Evolutionary conservation across 2,888 invertebrate species (phyloP).

Genomic region (Toxonevra muliebris): DNA sequence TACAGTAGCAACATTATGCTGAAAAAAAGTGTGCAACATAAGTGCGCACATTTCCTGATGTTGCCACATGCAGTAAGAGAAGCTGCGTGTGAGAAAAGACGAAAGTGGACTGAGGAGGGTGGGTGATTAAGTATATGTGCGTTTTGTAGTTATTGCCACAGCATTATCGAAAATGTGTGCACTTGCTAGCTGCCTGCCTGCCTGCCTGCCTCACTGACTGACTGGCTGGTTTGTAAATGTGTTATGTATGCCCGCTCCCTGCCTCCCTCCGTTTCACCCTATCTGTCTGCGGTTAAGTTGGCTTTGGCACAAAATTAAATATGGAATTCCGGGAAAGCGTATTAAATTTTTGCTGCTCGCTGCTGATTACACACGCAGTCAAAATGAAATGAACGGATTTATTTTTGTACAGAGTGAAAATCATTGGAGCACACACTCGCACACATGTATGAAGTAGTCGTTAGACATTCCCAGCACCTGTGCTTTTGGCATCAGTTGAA

Average conservation of each 20-base stretch:
- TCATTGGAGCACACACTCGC: not conserved
- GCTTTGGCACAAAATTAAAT: slow-evolving; percentile 30
- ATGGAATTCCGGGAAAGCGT: slow-evolving; percentile 24
- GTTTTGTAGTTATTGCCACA: slow-evolving; percentile 7
- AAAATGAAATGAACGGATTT: slow-evolving; percentile 5
- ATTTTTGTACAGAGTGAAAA: slow-evolving; percentile 4
- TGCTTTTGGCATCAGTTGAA: not conserved
- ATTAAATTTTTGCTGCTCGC: slow-evolving; percentile 6
- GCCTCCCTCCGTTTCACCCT: too few relatives aligned
- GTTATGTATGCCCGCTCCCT: too few relatives aligned
- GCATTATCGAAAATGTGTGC: not conserved
- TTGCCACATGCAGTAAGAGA: not conserved
- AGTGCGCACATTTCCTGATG: slow-evolving; percentile 3
- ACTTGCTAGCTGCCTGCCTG: too few relatives aligned
- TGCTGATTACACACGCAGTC: not conserved
- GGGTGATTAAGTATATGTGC: not conserved
- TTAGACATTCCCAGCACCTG: not conserved
- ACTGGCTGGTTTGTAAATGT: too few relatives aligned
- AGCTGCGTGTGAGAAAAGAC: too few relatives aligned
- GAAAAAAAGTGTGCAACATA: not conserved
- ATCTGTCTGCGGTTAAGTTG: slow-evolving; percentile 28
- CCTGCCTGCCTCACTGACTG: too few relatives aligned
- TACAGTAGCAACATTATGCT: too few relatives aligned
- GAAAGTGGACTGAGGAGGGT: too few relatives aligned
- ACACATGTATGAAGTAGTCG: not conserved